Evolutionary conservation across 2,888 invertebrate genomes (phyloP), one percentile per base, ranked within the genome.

Genomic region (Tupiocoris notatus): DNA sequence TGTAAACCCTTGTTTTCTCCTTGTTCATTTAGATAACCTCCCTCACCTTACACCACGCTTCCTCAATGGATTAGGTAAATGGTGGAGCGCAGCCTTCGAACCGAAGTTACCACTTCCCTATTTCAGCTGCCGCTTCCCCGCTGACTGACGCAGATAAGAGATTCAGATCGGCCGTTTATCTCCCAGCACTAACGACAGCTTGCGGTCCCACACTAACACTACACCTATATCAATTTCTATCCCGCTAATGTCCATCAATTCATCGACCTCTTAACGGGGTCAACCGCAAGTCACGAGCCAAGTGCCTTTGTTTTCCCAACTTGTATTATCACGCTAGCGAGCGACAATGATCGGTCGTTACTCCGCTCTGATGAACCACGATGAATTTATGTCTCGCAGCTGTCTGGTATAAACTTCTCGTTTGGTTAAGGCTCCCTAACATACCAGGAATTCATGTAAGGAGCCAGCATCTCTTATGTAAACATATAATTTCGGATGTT

Each of bases 201-300:
- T 39, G 39, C 39, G 39, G 39, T 12, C 39, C 12, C 39, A 39
- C 39, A 39, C 39, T 39, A 39, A 39, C 39, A 39, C 39, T 39
- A 39, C 39, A 39, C 39, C 39, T 39, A 39, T 39, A 39, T 39
- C 39, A 39, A 7, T 39, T 39, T 63, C 73, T 73, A 70, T 70
- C 25, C 73, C 54, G 54, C 73, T 73, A 73, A 73, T 63, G 73
- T 21, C 73, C 73, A 73, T 73, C 73, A 73, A 73, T 73, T 57
- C 73, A 21, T 39, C 39, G 39, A 39, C 39, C 39, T 12, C 39
- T 39, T 12, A 39, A 39, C 39, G 39, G 12, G 39, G 39, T 39
- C 39, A 39, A 12, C 39, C 39, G 12, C 39, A 7, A 39, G 39
- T 39, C 39, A 39, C 39, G 39, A 39, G 39, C 12, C 3, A 39